Base-by-base conservation (phyloP, 2,888 invertebrate genomes). In the Cheilosia vulpina region DNA sequence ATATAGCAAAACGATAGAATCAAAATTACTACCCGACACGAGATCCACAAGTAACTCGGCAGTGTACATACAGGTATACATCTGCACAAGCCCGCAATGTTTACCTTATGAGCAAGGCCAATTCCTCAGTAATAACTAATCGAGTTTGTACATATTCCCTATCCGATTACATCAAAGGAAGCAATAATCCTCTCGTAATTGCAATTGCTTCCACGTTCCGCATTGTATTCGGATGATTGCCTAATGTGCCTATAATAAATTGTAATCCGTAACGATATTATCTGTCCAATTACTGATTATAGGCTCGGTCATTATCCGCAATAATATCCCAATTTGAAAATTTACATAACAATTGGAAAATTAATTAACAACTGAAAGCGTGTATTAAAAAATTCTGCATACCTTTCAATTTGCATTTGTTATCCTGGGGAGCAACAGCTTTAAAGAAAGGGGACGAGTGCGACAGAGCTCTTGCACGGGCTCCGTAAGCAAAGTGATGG, bases 161-260 rank as follows among this genome's bases (percentile, higher is more conserved):
- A n/a, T n/a, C n/a, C n/a, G n/a, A n/a, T 31, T 72, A 52, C 41
- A 34, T 60, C n/a, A 43, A 72, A 52, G 72, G 60, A 52, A 31
- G 60, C 27, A 60, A 31, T 53, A 62, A 62, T 62, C 31, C 21
- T 4, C 6, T 43, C 2, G 43, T 62, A 72, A 62, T 62, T 72
- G 62, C 50, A 52, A 58, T 47, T 71, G 58, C 11, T 58, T 41
- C 34, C 41, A 19, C 2, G 13, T 15, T 15, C 34, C 41, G 27
- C 2, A 17, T 15, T 15, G n/a, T 5, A 24, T 7, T 13, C n/a
- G 43, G n/a, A 43, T 43, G 43, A 43, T 43, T 43, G 43, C 43
- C n/a, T 15, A 15, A 43, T n/a, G n/a, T n/a, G 43, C 2, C n/a
- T n/a, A n/a, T 13, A n/a, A 43, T n/a, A 43, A 43, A 43, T 43